Conservation (phyloP, 2,888 invertebrate genomes). For the Volucella zonaria region DNA sequence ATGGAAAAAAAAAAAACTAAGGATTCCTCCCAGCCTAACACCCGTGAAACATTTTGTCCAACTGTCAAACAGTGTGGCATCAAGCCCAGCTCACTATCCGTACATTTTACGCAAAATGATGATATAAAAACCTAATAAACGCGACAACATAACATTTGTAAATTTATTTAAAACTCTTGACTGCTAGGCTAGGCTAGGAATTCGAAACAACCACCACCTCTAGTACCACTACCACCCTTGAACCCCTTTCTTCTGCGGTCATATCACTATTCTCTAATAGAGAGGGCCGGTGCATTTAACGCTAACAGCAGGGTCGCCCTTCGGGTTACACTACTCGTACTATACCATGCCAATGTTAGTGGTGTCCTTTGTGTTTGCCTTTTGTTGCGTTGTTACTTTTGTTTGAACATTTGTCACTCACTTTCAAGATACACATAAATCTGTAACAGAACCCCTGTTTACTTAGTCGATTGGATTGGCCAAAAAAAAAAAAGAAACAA, state of each 20-base stretch:
- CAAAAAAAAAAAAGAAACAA: conserved; percentile 8
- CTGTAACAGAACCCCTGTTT: conserved; percentile 69
- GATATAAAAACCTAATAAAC: conserved; percentile 74
- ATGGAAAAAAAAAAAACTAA: too few relatives aligned
- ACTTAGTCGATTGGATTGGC: conserved; percentile 67
- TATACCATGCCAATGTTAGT: too few relatives aligned
- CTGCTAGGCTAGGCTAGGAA: conserved; percentile 16
- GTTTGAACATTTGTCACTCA: conserved; percentile 73
- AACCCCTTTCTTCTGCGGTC: conserved; percentile 42
- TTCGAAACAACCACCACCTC: too few relatives aligned
- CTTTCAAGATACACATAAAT: conserved; percentile 59
- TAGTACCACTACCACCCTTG: conserved; percentile 25
- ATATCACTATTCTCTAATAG: conserved; percentile 32
- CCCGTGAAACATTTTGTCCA: conserved; percentile 70
- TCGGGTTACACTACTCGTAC: too few relatives aligned
- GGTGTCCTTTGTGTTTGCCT: neutral
- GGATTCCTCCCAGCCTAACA: conserved; percentile 28
- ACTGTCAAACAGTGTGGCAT: conserved; percentile 68
- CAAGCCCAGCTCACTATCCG: conserved; percentile 32
- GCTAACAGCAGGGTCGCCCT: neutral
- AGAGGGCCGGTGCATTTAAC: conserved; percentile 35
- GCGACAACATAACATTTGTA: conserved; percentile 72
- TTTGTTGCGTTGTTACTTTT: conserved; percentile 65
- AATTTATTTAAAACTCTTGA: conserved; percentile 73
- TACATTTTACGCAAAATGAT: conserved; percentile 68